A percentile compares a stretch with the other conserved stretches of the same genome.
These are phyloP conservation scores for Lepisosteus osseus DNA, from an alignment of 2,113 vertebrate genomes.

Conservation along the genomic window DNA sequence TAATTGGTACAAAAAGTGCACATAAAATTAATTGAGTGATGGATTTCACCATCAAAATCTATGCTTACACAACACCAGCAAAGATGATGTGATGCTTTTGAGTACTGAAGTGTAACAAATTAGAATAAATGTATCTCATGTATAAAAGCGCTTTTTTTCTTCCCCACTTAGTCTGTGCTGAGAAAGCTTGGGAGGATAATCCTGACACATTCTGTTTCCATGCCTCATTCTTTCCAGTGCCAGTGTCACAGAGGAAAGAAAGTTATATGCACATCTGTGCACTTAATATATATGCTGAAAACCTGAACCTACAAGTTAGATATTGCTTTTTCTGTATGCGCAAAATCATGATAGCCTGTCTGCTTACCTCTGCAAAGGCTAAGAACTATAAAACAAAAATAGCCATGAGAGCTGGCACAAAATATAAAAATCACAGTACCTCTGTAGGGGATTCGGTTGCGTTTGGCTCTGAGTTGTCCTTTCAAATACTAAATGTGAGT, in stretches of 20 bases:
- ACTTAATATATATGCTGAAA: too few species aligned
- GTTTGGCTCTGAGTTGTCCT: too few species aligned
- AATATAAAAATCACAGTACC: too few species aligned
- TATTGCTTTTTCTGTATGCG: too few species aligned
- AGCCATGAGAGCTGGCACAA: too few species aligned
- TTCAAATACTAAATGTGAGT: too few species aligned
- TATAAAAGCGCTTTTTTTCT: not conserved
- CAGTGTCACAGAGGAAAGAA: not conserved
- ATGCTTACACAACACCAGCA: not conserved
- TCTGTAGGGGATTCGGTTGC: too few species aligned
- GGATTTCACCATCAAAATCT: conserved; percentile 1
- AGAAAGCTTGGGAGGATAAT: not conserved
- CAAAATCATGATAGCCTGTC: too few species aligned
- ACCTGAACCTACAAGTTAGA: too few species aligned
- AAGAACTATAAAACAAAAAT: too few species aligned
- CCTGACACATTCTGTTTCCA: not conserved
- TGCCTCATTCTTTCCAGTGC: not conserved
- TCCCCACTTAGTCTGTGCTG: not conserved
- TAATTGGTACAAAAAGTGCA: not conserved
- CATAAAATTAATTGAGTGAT: not conserved
- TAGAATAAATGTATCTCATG: conserved; percentile 4
- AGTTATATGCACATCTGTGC: too few species aligned
- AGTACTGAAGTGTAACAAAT: conserved; percentile 7
- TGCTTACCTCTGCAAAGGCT: too few species aligned
- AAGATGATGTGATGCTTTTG: conserved; percentile 3